Evolutionary conservation across 1,140 invertebrate genomes (phyloP).

Genomic region (Dryas iulia): DNA sequence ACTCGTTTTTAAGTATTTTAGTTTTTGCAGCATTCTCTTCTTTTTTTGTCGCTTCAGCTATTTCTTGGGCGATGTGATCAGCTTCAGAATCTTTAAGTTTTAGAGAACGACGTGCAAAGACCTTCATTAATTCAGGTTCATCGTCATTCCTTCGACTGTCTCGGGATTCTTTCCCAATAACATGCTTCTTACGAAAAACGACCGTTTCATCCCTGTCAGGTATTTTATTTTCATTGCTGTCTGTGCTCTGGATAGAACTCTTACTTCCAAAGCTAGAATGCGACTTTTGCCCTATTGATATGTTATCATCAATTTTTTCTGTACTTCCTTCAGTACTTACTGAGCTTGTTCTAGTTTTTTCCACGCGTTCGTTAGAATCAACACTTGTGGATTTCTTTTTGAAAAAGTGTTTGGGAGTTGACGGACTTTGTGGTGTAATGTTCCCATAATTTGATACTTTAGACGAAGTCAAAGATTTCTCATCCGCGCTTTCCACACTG

Average conservation of each 20-base stretch:
- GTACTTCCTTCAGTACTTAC: slow-evolving; percentile 68
- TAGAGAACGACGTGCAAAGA: slow-evolving; percentile 87
- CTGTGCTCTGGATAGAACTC: slow-evolving; percentile 80
- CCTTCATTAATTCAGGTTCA: slow-evolving; percentile 89
- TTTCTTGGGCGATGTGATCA: slow-evolving; percentile 81
- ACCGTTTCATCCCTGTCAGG: slow-evolving; percentile 67
- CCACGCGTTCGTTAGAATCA: slow-evolving; percentile 58
- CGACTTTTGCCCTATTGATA: slow-evolving; percentile 74
- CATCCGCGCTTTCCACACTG: slow-evolving; percentile 44
- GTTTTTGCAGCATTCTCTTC: slow-evolving; percentile 48
- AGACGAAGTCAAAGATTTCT: slow-evolving; percentile 38
- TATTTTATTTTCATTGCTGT: slow-evolving; percentile 65
- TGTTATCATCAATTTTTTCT: slow-evolving; percentile 71
- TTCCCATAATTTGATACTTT: slow-evolving; percentile 11
- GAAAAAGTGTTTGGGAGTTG: slow-evolving; percentile 65
- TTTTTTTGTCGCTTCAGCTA: slow-evolving; percentile 62
- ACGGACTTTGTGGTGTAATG: slow-evolving; percentile 54
- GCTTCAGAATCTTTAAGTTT: slow-evolving; percentile 86
- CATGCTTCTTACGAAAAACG: slow-evolving; percentile 69
- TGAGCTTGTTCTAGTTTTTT: slow-evolving; percentile 67
- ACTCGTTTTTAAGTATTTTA: slow-evolving; percentile 71
- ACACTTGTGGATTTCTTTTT: slow-evolving; percentile 67
- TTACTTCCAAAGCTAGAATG: slow-evolving; percentile 76
- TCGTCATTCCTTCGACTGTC: slow-evolving; percentile 81
- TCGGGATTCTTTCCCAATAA: slow-evolving; percentile 58